phyloP scores from a whole-genome alignment of 1,140 invertebrate genomes.

The Drosophila equinoxialis region DNA sequence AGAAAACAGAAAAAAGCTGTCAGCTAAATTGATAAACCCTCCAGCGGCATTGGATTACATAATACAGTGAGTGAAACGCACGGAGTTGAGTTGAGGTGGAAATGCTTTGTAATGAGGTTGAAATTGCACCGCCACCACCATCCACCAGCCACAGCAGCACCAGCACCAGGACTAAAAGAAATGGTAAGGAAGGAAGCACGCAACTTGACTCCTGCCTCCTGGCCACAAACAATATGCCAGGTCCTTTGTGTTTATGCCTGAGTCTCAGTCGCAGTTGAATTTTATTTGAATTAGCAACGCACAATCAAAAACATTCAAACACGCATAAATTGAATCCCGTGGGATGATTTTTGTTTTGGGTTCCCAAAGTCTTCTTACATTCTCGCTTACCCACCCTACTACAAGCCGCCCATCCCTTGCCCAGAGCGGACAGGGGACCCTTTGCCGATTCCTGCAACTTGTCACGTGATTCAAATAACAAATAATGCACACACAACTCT shows the following conservation, averaged over 20 bases:
- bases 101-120: constrained; percentile 66
- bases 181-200: constrained; percentile 24
- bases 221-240: constrained; percentile 45
- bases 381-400: constrained; percentile 26
- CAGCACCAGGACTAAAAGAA: constrained; percentile 1
- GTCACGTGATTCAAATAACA: constrained; percentile 81
- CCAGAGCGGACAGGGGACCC: not conserved
- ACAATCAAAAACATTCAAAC: constrained; percentile 81
- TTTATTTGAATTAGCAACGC: constrained; percentile 79
- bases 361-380: constrained; percentile 52
- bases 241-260: constrained; percentile 3
- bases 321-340: constrained; percentile 82
- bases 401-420: not conserved
- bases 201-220: constrained; percentile 50
- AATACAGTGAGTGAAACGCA: not conserved
- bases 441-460: constrained; percentile 53
- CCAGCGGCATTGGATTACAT: constrained; percentile 35
- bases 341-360: constrained; percentile 69
- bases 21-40: constrained; percentile 62
- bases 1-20: constrained; percentile 53
- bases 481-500: constrained; percentile 49
- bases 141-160: not conserved
- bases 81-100: constrained; percentile 19
- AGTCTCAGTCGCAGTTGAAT: constrained; percentile 48
- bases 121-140: constrained; percentile 61